These are phyloP conservation scores for Cassiopea andromeda DNA, from an alignment of 30 jellyfish, hydroid and myxozoan genomes.

Conservation along the genomic window DNA sequence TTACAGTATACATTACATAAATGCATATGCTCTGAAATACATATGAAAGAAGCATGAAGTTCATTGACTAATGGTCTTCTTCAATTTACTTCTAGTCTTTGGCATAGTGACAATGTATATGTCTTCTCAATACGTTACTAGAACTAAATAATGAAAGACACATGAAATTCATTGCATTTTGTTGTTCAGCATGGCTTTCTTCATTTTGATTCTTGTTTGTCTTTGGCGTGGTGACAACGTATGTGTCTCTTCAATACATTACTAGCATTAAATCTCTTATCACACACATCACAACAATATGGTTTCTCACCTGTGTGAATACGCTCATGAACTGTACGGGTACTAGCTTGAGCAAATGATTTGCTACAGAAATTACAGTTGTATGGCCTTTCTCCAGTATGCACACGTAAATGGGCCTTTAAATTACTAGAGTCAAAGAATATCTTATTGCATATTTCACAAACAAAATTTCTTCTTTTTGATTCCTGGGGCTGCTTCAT, in stretches of 20 bases:
- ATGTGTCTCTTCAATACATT: conserved; percentile 8
- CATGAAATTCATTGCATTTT: background rate
- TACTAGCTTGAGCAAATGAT: conserved; percentile 19
- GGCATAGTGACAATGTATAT: too few relatives aligned
- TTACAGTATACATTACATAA: too few relatives aligned
- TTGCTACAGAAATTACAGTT: conserved; percentile 16
- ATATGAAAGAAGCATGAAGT: too few relatives aligned
- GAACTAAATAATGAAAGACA: too few relatives aligned
- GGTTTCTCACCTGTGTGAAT: conserved; percentile 41
- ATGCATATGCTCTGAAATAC: too few relatives aligned
- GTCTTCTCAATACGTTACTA: too few relatives aligned
- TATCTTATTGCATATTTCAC: conserved; percentile 23
- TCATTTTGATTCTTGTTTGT: background rate
- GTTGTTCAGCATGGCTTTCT: background rate
- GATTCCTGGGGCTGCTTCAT: background rate
- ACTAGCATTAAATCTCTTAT: background rate
- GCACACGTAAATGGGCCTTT: conserved; percentile 25
- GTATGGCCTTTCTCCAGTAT: conserved; percentile 39
- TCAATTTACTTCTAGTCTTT: too few relatives aligned
- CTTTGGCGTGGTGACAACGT: background rate
- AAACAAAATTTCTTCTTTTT: background rate
- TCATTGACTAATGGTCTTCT: too few relatives aligned
- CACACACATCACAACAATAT: background rate
- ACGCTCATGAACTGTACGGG: conserved; percentile 12
- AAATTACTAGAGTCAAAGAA: conserved; percentile 17